These are phyloP conservation scores for Hirtodrosophila cameraria DNA, from an alignment of 2,888 invertebrate species.

Conservation along the genomic window DNA sequence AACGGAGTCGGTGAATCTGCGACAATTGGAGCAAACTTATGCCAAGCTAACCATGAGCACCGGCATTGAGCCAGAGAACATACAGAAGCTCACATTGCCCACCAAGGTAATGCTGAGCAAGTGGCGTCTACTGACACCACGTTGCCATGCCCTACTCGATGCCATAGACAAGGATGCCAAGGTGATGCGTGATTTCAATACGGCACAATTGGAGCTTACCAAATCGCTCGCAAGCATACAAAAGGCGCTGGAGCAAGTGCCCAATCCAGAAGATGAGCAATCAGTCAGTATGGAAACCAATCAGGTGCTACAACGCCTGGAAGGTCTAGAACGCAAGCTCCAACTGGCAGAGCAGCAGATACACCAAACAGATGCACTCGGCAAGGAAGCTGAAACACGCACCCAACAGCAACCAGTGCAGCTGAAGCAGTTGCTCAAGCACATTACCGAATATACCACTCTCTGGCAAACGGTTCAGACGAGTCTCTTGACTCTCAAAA, in stretches of 20 bases:
- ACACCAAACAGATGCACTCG: constrained; percentile 86
- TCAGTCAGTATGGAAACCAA: constrained; percentile 61
- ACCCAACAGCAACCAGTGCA: constrained; percentile 85
- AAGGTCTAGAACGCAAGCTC: constrained; percentile 86
- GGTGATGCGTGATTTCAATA: constrained; percentile 88
- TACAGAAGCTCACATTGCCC: constrained; percentile 87
- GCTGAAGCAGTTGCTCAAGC: constrained; percentile 85
- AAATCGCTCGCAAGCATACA: constrained; percentile 89
- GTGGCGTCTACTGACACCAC: constrained; percentile 88
- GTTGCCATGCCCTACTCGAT: constrained; percentile 86
- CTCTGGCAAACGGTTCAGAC: constrained; percentile 87
- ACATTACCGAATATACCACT: constrained; percentile 88
- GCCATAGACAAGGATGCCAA: constrained; percentile 86
- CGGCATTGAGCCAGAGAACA: constrained; percentile 88
- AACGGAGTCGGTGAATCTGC: constrained; percentile 85
- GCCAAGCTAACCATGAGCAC: constrained; percentile 88
- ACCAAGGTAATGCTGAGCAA: constrained; percentile 87
- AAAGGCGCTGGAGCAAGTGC: constrained; percentile 88
- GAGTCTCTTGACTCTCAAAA: constrained; percentile 85
- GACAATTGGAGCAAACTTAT: constrained; percentile 88
- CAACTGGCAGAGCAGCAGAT: constrained; percentile 85
- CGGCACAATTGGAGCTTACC: constrained; percentile 89
- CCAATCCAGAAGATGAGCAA: constrained; percentile 85
- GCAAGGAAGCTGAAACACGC: constrained; percentile 86
- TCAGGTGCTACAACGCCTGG: constrained; percentile 73